Conservation (phyloP, 2,113 vertebrate genomes). For the Phalacrocorax pelagicus region DNA sequence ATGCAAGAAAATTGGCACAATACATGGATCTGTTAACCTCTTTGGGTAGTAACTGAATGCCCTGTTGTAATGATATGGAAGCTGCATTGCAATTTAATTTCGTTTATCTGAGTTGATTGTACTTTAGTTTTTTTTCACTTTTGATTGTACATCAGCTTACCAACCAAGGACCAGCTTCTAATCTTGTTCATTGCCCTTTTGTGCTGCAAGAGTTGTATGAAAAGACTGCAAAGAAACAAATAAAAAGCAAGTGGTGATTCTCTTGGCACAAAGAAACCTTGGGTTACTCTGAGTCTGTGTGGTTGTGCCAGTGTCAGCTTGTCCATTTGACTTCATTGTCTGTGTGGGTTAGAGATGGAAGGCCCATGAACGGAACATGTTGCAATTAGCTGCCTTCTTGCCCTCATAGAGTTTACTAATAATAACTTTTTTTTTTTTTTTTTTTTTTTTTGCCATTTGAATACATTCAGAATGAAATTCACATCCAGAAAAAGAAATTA, state of each 20-base stretch:
- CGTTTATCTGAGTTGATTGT: not conserved
- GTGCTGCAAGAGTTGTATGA: not conserved
- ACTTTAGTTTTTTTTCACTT: not conserved
- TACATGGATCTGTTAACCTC: not conserved
- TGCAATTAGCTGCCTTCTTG: not conserved
- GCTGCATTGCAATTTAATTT: not conserved
- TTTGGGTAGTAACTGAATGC: not conserved
- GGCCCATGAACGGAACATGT: not conserved
- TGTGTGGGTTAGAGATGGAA: not conserved
- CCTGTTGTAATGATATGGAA: not conserved
- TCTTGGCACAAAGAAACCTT: not conserved
- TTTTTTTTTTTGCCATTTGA: not conserved
- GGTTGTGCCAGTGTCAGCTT: not conserved
- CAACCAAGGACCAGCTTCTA: not conserved
- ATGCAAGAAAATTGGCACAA: not conserved
- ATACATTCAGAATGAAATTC: not conserved
- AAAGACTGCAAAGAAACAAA: not conserved
- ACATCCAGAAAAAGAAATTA: not conserved
- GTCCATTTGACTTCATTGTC: not conserved
- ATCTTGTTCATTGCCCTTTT: not conserved
- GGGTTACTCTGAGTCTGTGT: not conserved
- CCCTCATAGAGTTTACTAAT: not conserved
- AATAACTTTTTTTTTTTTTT: not conserved
- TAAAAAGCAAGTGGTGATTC: not conserved
- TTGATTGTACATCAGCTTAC: not conserved